Evolutionary conservation across 2,888 invertebrate genomes (phyloP), one percentile per base, ranked within the genome.

Genomic region (Ectobius pallidus): DNA sequence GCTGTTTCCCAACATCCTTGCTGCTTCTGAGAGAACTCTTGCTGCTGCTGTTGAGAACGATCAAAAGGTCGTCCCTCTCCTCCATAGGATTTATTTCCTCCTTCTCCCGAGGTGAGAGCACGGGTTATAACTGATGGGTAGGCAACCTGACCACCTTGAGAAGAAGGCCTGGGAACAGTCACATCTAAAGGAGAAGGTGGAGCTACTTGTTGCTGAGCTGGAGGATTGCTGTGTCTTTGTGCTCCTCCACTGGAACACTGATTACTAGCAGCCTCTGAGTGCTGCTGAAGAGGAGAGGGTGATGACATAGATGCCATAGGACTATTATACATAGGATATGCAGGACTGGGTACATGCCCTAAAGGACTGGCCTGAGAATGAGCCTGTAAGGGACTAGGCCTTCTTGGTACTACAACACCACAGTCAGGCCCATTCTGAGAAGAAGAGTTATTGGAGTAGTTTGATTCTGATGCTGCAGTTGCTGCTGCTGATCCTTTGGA

Each of bases 91-190:
- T 65, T 65, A 30, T 27, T 65, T 4, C 44, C 65, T 65, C 65
- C 65, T 62, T 69, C 69, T 3, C 44, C 69, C 3, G 73, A 44
- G 0, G 73, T 75, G 30, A 74, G 70, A 11, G 92, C 90, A 79
- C 92, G 86, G 49, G 92, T 92, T 79, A 94, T 94, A 75, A 94
- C 94, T 77, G 93, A 93, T 68, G 94, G 91, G 82, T 94, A 94
- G 72, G 90, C 93, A 75, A 93, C 91, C 75, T 81, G 82, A 79
- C 84, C 86, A 76, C 85, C 85, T 78, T 86, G 86, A 0, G 86
- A 84, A 49, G 89, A 87, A 4, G 91, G 87, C 75, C 91, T 83
- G 2, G 91, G 86, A 14, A 91, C 86, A 0, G 91, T 88, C 16
- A 89, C 91, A 79, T 92, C 91, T 77, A 92, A 81, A 9, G 92